These are phyloP conservation scores for Edolisoma coerulescens DNA, from an alignment of 2,113 vertebrate genomes.

Conservation along the genomic window DNA sequence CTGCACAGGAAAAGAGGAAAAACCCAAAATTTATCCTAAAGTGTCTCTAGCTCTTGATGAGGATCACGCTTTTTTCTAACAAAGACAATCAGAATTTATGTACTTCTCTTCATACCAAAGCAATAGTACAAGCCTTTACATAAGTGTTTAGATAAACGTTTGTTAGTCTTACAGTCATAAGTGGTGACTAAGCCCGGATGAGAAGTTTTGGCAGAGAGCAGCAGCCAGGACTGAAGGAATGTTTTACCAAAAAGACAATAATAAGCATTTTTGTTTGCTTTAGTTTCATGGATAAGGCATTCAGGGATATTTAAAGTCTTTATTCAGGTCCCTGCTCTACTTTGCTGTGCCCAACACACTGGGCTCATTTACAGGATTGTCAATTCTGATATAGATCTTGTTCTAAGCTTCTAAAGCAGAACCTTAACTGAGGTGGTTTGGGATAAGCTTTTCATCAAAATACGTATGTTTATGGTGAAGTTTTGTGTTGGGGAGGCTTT, in stretches of 20 bases:
- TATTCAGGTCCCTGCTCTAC: background rate
- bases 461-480: rapidly evolving
- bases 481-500: background rate
- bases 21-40: background rate
- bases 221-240: background rate
- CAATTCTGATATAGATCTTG: background rate
- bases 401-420: background rate
- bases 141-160: background rate
- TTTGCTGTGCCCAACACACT: background rate
- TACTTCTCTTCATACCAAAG: background rate
- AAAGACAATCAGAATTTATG: background rate
- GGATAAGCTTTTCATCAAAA: background rate
- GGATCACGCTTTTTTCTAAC: background rate
- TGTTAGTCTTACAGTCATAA: background rate
- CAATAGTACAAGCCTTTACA: background rate
- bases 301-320: background rate
- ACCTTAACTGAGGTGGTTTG: background rate
- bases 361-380: background rate
- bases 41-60: background rate
- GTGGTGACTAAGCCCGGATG: background rate
- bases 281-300: background rate
- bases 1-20: background rate
- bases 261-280: background rate
- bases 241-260: background rate
- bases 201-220: background rate